Conservation (phyloP, 2,113 vertebrate genomes). For the Cnemophilus loriae region DNA sequence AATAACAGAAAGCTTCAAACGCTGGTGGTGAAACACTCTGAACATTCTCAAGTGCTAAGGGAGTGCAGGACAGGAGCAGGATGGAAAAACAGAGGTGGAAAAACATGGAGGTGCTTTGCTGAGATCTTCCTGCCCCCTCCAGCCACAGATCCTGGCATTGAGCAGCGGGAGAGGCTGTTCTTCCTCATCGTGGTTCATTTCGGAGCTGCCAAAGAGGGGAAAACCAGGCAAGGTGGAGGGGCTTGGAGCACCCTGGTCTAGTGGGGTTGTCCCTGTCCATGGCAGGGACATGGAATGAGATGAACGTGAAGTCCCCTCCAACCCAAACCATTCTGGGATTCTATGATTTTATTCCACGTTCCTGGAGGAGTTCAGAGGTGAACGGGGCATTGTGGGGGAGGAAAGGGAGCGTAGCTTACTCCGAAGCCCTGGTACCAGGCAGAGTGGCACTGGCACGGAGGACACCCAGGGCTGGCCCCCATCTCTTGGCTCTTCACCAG, state of each 20-base stretch:
- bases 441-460: fast-evolving
- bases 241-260: fast-evolving
- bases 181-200: fast-evolving
- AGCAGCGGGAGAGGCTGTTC: background rate
- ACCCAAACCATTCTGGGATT: background rate
- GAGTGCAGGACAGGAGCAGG: background rate
- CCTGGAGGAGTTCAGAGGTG: background rate
- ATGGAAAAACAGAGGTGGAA: background rate
- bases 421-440: no score
- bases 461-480: background rate
- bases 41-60: fast-evolving
- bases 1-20: fast-evolving
- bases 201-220: background rate
- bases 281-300: background rate
- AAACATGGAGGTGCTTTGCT: fast-evolving
- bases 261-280: fast-evolving
- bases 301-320: background rate
- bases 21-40: background rate
- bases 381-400: background rate
- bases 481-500: background rate
- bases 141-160: fast-evolving
- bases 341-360: fast-evolving
- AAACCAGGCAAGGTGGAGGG: fast-evolving
- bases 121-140: background rate
- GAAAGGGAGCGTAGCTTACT: fast-evolving